phyloP scores from a whole-genome alignment of 2,888 invertebrate species.

The Cheilosia vernalis region DNA sequence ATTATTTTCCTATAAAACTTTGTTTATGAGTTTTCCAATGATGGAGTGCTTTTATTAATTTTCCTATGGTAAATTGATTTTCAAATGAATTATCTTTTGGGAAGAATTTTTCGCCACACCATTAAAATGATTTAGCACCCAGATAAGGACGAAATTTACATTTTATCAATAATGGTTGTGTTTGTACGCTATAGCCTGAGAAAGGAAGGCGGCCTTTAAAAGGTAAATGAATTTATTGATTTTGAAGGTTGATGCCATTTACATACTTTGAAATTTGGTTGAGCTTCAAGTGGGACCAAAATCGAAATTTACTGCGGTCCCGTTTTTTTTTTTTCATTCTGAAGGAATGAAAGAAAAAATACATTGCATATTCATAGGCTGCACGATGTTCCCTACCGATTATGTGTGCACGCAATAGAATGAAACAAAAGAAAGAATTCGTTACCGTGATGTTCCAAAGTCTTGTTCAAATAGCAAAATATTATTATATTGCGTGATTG shows the following conservation, averaged over 20 bases:
- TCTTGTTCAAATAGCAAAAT: no score
- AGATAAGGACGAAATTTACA: not conserved
- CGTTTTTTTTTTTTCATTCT: no score
- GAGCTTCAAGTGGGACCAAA: no score
- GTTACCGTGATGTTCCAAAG: no score
- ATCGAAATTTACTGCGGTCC: no score
- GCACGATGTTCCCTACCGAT: no score
- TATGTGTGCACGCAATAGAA: no score
- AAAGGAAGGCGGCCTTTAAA: not conserved
- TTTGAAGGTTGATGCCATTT: not conserved
- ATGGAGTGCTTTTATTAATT: conserved; percentile 6
- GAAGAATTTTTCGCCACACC: not conserved
- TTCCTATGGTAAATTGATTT: conserved; percentile 23
- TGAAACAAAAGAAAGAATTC: no score
- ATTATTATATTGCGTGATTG: no score
- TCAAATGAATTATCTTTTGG: not conserved
- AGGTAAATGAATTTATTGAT: not conserved
- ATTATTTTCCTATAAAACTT: conserved; percentile 19
- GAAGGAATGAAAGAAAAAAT: no score
- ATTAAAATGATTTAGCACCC: not conserved
- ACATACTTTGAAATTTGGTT: not conserved
- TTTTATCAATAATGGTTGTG: not conserved
- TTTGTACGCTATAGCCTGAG: not conserved
- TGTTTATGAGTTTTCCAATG: conserved; percentile 11
- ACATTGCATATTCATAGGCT: no score